Evolutionary conservation across 2,113 vertebrate genomes (phyloP).

Genomic region (Vulpes ferrilata): DNA sequence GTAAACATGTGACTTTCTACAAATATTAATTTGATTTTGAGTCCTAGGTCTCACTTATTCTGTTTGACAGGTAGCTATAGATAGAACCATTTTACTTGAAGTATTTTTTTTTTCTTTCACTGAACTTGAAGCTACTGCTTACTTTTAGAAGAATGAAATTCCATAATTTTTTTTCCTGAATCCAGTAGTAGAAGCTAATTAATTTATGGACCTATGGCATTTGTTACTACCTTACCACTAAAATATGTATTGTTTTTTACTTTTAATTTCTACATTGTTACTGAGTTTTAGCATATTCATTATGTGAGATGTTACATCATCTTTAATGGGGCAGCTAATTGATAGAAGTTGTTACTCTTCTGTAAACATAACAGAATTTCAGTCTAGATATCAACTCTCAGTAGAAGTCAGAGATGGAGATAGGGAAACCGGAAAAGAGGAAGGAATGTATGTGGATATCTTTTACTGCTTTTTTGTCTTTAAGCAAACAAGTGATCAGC

Average conservation of each 20-base stretch:
- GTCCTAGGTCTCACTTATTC: background rate
- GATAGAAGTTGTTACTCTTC: background rate
- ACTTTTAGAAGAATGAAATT: background rate
- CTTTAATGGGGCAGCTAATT: background rate
- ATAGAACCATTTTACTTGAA: background rate
- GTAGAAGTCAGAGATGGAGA: background rate
- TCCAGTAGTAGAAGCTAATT: background rate
- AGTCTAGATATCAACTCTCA: background rate
- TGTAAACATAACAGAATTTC: background rate
- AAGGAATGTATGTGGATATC: background rate
- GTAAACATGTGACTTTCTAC: background rate
- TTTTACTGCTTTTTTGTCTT: background rate
- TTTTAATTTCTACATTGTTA: background rate
- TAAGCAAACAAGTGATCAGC: background rate
- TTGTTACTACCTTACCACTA: constrained; percentile 12
- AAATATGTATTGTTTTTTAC: background rate
- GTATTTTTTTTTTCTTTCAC: background rate
- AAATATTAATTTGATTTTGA: constrained; percentile 1
- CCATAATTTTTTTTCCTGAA: background rate
- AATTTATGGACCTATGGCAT: background rate
- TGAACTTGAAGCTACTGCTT: background rate
- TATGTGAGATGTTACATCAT: background rate
- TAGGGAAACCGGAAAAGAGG: background rate
- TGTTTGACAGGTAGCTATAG: background rate
- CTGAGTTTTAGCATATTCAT: background rate